Evolutionary conservation across 2,797 vertebrate species (phyloP), one percentile per base, ranked within the genome.

Genomic region (Sparus aurata): DNA sequence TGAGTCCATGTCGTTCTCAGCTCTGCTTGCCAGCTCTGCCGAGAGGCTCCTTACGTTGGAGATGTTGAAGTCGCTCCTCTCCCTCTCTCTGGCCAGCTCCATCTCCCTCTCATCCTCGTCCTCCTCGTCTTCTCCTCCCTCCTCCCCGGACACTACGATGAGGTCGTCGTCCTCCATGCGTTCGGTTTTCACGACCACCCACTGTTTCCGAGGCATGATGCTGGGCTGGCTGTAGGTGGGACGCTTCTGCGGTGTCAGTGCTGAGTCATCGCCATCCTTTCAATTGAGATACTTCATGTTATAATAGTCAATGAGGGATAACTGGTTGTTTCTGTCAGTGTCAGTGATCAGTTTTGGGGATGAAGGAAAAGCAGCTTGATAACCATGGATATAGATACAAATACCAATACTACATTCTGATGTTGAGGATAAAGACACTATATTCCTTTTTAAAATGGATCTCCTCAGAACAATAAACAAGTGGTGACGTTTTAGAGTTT

Each of bases 151-250:
- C 82, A 96, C 95, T 2, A 96, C 93, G 62, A 96, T 95, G 80
- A 95, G 94, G 90, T 95, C 94, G 38, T 95, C 94, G 16, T 96
- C 95, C 72, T 95, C 91, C 1, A 91, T 59, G 47, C 94, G 94
- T 25, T 96, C 95, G 0, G 93, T 95, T 82, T 97, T 98, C 81
- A 97, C 96, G 46, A 97, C 97, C 68, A 97, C 96, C 97, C 97
- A 98, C 85, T 97, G 97, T 86, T 97, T 97, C 3, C 97, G 97
- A 0, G 97, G 97, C 93, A 97, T 91, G 75, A 97, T 95, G 91
- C 96, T 96, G 63, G 97, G 96, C 34, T 96, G 96, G 71, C 92
- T 94, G 90, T 95, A 96, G 49, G 95, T 85, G 3, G 96, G 95
- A 0, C 96, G 93, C 71, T 94, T 95, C 82, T 87, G 94, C 0